phyloP scores from a whole-genome alignment of 2,888 invertebrate genomes.

The Synanthedon tipuliformis region DNA sequence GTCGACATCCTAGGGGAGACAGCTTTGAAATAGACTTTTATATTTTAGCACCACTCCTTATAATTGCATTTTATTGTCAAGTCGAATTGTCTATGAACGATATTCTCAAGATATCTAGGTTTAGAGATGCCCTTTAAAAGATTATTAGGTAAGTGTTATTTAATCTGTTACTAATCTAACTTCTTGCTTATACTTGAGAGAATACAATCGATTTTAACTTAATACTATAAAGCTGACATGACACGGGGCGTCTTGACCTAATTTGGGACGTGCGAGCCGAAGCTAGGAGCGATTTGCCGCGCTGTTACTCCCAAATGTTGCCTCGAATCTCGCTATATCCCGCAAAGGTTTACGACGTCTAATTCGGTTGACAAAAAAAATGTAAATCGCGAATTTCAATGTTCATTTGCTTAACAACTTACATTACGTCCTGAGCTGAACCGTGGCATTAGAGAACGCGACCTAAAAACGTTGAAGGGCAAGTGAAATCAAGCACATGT shows the following conservation, averaged over 20 bases:
- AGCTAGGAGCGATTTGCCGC: slow-evolving; percentile 31
- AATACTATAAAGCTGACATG: slow-evolving; percentile 27
- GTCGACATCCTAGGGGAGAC: slow-evolving; percentile 17
- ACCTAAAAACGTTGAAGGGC: slow-evolving; percentile 11
- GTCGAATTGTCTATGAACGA: not conserved
- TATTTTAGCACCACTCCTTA: slow-evolving; percentile 21
- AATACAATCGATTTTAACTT: slow-evolving; percentile 29
- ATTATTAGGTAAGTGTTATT: not conserved
- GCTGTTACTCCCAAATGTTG: slow-evolving; percentile 43
- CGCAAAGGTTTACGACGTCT: slow-evolving; percentile 32
- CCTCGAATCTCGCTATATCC: slow-evolving; percentile 18
- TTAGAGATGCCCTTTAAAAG: not conserved
- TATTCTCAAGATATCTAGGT: not conserved
- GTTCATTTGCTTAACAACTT: not conserved
- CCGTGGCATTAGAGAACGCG: slow-evolving; percentile 1
- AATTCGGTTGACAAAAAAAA: slow-evolving; percentile 33
- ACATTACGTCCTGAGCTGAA: too few species aligned
- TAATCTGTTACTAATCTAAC: too few species aligned
- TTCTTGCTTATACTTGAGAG: slow-evolving; percentile 5
- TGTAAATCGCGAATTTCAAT: not conserved
- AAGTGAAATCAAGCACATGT: slow-evolving; percentile 15
- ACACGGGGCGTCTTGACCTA: slow-evolving; percentile 41
- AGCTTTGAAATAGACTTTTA: slow-evolving; percentile 27
- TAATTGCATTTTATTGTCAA: slow-evolving; percentile 16
- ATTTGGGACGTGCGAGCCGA: slow-evolving; percentile 25